Conservation (phyloP, 2,888 invertebrate genomes). For the Isoperla grammatica region DNA sequence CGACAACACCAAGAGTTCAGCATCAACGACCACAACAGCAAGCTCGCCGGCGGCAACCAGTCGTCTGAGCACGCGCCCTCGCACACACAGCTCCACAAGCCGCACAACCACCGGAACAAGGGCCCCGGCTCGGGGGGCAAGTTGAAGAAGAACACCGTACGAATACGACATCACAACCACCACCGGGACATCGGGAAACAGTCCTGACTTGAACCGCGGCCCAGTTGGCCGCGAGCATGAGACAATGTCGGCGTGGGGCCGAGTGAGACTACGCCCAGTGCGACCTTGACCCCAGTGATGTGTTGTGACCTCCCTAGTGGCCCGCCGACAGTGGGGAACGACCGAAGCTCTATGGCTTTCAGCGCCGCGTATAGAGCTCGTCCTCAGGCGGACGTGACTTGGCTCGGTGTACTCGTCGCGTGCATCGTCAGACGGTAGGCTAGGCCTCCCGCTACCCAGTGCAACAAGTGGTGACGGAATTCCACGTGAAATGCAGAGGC, state of each 20-base stretch:
- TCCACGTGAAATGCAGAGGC: no score
- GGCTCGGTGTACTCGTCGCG: no score
- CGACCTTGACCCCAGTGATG: no score
- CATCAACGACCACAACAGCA: conserved; percentile 55
- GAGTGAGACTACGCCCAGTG: not conserved
- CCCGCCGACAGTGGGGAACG: no score
- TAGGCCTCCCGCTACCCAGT: no score
- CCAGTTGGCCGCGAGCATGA: conserved; percentile 8
- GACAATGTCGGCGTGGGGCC: conserved; percentile 12
- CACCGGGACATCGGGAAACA: conserved; percentile 12
- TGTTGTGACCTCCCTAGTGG: no score
- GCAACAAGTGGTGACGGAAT: no score
- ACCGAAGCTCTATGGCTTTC: no score
- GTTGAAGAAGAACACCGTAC: not conserved
- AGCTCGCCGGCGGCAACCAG: conserved; percentile 44
- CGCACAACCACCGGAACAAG: not conserved
- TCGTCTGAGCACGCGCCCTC: conserved; percentile 21
- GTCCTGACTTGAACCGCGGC: conserved; percentile 20
- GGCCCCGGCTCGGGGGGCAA: not conserved
- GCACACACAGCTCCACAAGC: conserved; percentile 23
- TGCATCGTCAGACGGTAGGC: no score
- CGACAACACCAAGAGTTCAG: conserved; percentile 53
- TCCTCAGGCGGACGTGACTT: no score
- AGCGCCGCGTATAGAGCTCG: no score
- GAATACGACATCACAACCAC: conserved; percentile 18